Evolutionary conservation across 1,140 invertebrate species (phyloP).

Genomic region (Leptonema lineaticorne): DNA sequence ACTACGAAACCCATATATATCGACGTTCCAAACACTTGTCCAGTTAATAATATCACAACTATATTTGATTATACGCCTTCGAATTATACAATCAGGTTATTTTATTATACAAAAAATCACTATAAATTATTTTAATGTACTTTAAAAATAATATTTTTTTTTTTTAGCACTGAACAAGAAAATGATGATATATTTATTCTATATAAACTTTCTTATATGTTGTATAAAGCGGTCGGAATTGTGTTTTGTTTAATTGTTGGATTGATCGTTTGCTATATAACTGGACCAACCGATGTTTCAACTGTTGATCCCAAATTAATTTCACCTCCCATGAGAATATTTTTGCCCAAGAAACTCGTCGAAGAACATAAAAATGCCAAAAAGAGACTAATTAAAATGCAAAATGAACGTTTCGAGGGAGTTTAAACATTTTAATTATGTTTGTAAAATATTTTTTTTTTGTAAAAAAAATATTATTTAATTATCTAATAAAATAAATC

Average conservation of each 20-base stretch:
- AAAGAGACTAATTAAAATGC: background rate
- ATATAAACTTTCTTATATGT: constrained; percentile 33
- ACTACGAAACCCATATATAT: constrained; percentile 18
- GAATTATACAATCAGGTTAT: background rate
- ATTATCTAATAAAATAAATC: no score
- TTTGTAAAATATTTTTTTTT: no score
- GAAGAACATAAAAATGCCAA: background rate
- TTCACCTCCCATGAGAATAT: constrained; percentile 50
- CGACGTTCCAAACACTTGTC: background rate
- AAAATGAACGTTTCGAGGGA: no score
- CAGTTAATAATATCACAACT: background rate
- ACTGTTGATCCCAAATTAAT: constrained; percentile 62
- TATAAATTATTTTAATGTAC: no score
- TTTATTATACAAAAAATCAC: no score
- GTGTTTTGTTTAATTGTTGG: constrained; percentile 66
- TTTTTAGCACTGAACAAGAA: background rate
- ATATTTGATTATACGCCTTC: background rate
- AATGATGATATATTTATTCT: constrained; percentile 29
- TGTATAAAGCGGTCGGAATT: constrained; percentile 51
- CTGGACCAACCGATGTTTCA: constrained; percentile 59
- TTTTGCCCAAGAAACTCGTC: constrained; percentile 27
- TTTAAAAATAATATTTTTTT: no score
- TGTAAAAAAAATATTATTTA: no score
- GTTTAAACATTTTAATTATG: no score
- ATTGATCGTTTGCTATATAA: constrained; percentile 65